Base-by-base conservation (phyloP, 92 coral and sea anemone species). In the Isaurus tuberculatus region DNA sequence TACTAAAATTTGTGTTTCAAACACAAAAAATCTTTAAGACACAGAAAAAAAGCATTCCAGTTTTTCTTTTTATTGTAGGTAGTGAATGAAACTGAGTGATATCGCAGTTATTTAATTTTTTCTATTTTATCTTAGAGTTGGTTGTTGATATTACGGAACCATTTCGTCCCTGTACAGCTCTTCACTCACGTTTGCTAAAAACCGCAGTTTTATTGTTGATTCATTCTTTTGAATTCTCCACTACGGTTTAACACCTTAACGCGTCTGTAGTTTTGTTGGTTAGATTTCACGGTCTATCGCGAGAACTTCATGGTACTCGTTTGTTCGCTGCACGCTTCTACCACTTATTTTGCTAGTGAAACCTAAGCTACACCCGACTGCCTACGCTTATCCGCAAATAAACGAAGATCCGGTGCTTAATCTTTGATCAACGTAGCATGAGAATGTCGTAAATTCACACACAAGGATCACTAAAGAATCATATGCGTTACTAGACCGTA, bases 371-470 rank as follows among this genome's bases (percentile, higher is more conserved):
- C 82, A 77, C 82, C 34, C 82, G 33, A 77, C 69, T 77, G 82
- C 82, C 7, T 77, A 58, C 69, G 82, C 58, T 77, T 77, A 67
- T 77, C 53, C 82, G 25, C 82, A 77, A 77, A 77, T 60, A 57
- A 77, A 77, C 68, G 68, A 57, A 34, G 82, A 77, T 77, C 82
- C 82, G 82, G 82, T 77, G 82, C 70, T 77, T 77, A 77, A 77
- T 57, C 82, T 77, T 44, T 77, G 70, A 77, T 17, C 82, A 77
- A 55, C 58, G 69, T 77, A 34, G 82, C 82, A 77, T 77, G 82
- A 57, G 70, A 77, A 57, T 11, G 36, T 57, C 70, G 70, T 42
- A 33, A 77, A 60, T 58, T 55, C 69, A 57, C 55, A 77, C 70
- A 57, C 82, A 70, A 77, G 82, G 69, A 77, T 77, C 70, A 51